Base-by-base conservation (phyloP, 2,888 invertebrate species). In the Gasteruption jaculator region DNA sequence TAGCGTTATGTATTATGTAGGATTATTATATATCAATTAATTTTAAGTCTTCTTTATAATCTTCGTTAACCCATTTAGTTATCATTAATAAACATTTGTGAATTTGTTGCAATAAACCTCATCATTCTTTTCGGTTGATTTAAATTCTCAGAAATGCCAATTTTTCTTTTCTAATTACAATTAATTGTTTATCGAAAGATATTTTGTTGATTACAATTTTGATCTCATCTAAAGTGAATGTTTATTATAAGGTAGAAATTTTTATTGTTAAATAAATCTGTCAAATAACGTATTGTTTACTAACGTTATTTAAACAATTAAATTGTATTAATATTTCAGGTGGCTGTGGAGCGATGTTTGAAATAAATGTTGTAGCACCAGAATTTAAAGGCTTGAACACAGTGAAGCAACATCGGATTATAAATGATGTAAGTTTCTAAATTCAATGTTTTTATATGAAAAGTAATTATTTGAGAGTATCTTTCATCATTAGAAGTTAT, bases 261-360 rank as follows among this genome's bases (percentile, higher is more conserved):
- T 54, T 5, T 44, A 27, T 15, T 54, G 19, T 3, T 10, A 4
- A 7, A 38, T 38, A 30, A 5, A 22, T 22, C 7, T 22, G 24
- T 7, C 24, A 22, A 22, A 22, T 22, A 22, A 8, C n/a, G 24
- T 22, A 7, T 26, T 29, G 27, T 38, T 10, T 10, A 30, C 8
- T 20, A 12, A 10, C 4, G 27, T 32, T 18, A 34, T 15, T 18
- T 22, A 22, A 22, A n/a, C 11, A 4, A 40, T 22, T 32, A 14
- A 15, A 15, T 14, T 50, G 26, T 21, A 36, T 35, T 27, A 3
- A 29, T 20, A 26, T 56, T 64, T 21, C 48, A 79, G 89, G 88
- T 42, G 84, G 88, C 34, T 85, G 89, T 65, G 88, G 88, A 2
- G 86, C 86, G 11, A 87, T 88, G 86, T 88, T 81, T 69, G 85